Base-by-base conservation (phyloP, 2,888 invertebrate genomes). In the Cheilosia urbana region DNA sequence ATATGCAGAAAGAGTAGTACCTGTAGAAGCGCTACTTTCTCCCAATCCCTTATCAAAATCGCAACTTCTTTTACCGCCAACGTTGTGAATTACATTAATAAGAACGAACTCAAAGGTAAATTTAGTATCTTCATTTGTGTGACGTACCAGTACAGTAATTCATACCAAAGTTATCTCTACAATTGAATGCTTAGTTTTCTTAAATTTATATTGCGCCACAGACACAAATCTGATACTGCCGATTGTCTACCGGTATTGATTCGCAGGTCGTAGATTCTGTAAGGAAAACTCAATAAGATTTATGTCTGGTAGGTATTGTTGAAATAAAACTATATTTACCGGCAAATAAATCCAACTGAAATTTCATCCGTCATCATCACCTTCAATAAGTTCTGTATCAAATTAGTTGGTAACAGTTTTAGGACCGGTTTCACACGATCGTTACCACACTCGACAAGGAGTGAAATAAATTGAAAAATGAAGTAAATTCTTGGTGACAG, bases 191-290 rank as follows among this genome's bases (percentile, higher is more conserved):
- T 91, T 60, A 91, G 88, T 69, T 91, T 89, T 73, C 90, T 89
- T 87, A 96, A 92, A 88, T 95, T 94, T 93, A 97, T 96, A 92
- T 97, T 97, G 87, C 97, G 94, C 89, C 97, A 94, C 89, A 98
- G 94, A 91, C 98, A 97, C 78, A 98, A 93, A 92, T 97, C 97
- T 89, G 97, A 95, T 0, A 98, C 97, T 69, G 97, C 97, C 77
- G 96, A 95, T 90, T 96, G 96, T 73, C 98, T 94, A 1, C 98
- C 97, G 69, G 94, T 94, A 21, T 94, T 92, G 21, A 95, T 95
- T 63, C 95, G 94, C 60, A 97, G 93, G 92, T 98, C 97, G 91
- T 98, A 97, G 82, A 92, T 89, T 72, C 92, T 91, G 62, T 21
- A 93, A 6, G 4, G 58, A 34, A 76, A 69, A 42, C 5, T 11